Evolutionary conservation across 2,113 vertebrate genomes (phyloP).

Genomic region (Pachyramphus minor): DNA sequence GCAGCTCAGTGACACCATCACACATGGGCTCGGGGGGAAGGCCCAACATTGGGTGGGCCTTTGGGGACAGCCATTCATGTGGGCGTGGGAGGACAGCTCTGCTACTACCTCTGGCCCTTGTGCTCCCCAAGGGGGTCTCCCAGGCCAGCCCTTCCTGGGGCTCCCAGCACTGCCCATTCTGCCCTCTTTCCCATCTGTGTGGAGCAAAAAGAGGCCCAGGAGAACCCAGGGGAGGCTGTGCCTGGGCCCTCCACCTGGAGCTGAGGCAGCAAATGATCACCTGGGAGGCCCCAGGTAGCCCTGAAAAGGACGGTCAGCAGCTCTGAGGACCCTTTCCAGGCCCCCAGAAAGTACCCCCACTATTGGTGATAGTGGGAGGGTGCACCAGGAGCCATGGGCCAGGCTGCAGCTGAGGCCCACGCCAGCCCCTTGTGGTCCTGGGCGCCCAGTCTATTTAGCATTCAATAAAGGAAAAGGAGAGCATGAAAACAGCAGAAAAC

Average conservation of each 20-base stretch:
- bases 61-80: too few relatives aligned
- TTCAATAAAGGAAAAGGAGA: neutral
- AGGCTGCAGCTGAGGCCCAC: neutral
- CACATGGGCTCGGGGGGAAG: too few relatives aligned
- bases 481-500: neutral
- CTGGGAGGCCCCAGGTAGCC: rapidly evolving
- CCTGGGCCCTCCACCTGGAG: rapidly evolving
- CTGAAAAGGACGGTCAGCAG: neutral
- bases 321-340: neutral
- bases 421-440: neutral
- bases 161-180: neutral
- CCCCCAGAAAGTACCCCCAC: neutral
- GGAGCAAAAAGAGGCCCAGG: neutral
- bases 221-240: neutral
- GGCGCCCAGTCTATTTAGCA: neutral
- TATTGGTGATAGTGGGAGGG: neutral
- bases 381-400: neutral
- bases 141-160: neutral
- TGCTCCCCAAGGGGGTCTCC: neutral
- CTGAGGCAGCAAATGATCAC: neutral
- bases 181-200: too few relatives aligned
- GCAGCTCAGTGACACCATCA: neutral
- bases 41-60: too few relatives aligned
- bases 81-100: neutral
- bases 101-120: neutral